Evolutionary conservation across 2,888 invertebrate species (phyloP), one percentile per base, ranked within the genome.

Genomic region (Phengaris alcon): DNA sequence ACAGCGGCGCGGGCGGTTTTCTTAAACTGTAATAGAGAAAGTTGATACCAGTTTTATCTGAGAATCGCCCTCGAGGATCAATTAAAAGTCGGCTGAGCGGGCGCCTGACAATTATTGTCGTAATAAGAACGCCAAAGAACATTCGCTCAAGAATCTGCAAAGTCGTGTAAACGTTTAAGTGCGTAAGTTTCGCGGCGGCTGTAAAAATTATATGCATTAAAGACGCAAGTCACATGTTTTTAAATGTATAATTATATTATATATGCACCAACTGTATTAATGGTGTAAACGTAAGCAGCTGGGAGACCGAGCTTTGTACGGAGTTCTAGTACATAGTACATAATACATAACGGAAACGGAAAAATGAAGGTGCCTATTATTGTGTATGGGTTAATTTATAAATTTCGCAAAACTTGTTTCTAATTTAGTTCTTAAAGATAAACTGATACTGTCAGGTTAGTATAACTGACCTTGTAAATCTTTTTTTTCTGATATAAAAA

Each of bases 11-110:
- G 81, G 82, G 86, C 85, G 87, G 88, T 89, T 92, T 91, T 92
- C 91, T 91, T 91, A 92, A 91, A 91, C 89, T 90, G 90, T 90
- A 90, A 91, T 91, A 91, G 92, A 90, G 90, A 93, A 93, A 93
- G 91, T 93, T 92, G 86, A 90, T 87, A 85, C 84, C 83, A 90
- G 89, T 91, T 93, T 93, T 93, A 92, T 93, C 91, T 88, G 80
- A 82, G 80, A 87, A 84, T 88, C 90, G 90, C 93, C 93, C 94
- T 93, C 89, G 84, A 93, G 94, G 93, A 93, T 93, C 94, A 93
- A 93, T 94, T 94, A 93, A 94, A 94, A 93, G 90, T 93, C 89
- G 87, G 86, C 86, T 84, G 86, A 87, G 84, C 85, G 86, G 82
- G 86, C 86, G 84, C 82, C 87, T 84, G 87, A 89, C 91, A 89